phyloP scores from a whole-genome alignment of 2,797 vertebrate species.

The Bradypodion ventrale region DNA sequence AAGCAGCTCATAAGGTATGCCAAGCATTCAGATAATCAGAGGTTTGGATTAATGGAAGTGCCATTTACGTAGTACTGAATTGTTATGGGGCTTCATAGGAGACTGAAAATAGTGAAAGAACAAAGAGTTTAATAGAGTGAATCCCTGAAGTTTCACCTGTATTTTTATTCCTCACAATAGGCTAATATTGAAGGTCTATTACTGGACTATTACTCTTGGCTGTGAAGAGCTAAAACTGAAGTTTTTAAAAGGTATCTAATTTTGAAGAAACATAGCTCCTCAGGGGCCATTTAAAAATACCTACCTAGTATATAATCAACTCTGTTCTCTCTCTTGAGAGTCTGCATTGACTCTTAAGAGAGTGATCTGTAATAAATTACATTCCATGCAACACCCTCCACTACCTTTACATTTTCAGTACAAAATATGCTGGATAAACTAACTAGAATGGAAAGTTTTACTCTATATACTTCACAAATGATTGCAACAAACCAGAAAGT shows the following conservation, averaged over 20 bases:
- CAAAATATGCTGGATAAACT: not conserved
- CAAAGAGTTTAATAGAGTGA: not conserved
- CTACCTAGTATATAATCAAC: not conserved
- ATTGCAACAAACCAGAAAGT: not conserved
- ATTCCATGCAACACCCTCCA: not conserved
- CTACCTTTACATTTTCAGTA: not conserved
- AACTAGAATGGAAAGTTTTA: slow-evolving; percentile 14
- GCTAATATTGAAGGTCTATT: slow-evolving; percentile 8
- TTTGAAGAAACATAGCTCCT: not conserved
- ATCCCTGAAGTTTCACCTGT: not conserved
- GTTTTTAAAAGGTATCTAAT: slow-evolving; percentile 20
- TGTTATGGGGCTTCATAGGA: not conserved
- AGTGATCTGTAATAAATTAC: not conserved
- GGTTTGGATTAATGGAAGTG: slow-evolving; percentile 14
- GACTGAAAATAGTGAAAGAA: not conserved
- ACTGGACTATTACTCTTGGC: not conserved
- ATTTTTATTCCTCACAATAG: slow-evolving; percentile 9
- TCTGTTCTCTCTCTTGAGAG: slow-evolving; percentile 9
- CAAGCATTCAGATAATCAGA: slow-evolving; percentile 19
- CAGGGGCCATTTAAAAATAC: not conserved
- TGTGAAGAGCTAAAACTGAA: not conserved
- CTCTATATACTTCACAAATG: not conserved
- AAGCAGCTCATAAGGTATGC: not conserved
- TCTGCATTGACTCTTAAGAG: not conserved
- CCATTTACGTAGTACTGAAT: slow-evolving; percentile 7